Percentiles rank a stretch among this genome's conserved stretches.
These are phyloP conservation scores for Labia minor DNA, from an alignment of 2,888 invertebrate genomes.

Conservation along the genomic window DNA sequence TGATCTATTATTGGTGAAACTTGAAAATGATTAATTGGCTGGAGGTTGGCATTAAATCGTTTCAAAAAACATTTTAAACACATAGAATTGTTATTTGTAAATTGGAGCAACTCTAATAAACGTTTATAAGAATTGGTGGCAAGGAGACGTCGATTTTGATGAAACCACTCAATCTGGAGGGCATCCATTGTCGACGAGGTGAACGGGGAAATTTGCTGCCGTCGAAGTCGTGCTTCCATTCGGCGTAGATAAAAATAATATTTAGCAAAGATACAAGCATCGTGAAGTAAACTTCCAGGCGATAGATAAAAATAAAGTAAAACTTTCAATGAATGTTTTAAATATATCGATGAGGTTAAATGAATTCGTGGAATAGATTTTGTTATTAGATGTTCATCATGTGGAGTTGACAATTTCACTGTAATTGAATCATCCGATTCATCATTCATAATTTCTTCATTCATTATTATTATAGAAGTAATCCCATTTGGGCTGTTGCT, in stretches of 20 bases:
- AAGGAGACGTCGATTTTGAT: neutral
- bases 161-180: neutral
- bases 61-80: neutral
- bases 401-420: neutral
- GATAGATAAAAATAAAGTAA: neutral
- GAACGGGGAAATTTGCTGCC: neutral
- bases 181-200: neutral
- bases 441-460: neutral
- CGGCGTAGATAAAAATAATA: neutral
- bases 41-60: neutral
- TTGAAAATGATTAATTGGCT: neutral
- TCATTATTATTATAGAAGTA: neutral
- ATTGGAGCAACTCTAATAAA: neutral
- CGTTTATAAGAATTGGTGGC: neutral
- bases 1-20: neutral
- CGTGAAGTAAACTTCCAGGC: neutral
- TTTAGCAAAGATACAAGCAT: neutral
- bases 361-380: neutral
- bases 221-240: neutral
- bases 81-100: neutral
- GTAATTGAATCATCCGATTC: neutral
- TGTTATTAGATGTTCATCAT: neutral
- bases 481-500: neutral
- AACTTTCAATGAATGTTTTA: neutral
- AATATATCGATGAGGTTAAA: neutral